phyloP scores from a whole-genome alignment of 1,140 invertebrate genomes.

The Drosophila burlai region DNA sequence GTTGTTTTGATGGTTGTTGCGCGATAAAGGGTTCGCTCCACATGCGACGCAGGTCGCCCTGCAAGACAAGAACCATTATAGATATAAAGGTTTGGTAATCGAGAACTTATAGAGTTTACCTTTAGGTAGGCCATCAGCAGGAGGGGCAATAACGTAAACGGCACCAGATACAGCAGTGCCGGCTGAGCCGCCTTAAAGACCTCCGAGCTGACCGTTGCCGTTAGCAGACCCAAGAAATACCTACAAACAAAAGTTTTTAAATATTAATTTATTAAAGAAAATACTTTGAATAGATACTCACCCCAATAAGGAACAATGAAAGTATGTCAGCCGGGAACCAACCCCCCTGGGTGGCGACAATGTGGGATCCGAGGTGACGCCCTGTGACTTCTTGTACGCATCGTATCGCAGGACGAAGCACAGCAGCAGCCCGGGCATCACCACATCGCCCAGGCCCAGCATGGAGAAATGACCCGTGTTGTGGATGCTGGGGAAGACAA shows the following conservation, averaged over 20 bases:
- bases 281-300: constrained; percentile 31
- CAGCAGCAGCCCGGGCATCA: constrained; percentile 98
- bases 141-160: constrained; percentile 97
- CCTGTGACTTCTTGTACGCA: constrained; percentile 95
- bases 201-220: constrained; percentile 98
- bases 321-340: constrained; percentile 91
- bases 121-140: constrained; percentile 99
- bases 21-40: constrained; percentile 98
- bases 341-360: constrained; percentile 81
- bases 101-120: constrained; percentile 86
- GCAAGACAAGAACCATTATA: constrained; percentile 24
- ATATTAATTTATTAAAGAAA: background rate
- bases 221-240: constrained; percentile 98
- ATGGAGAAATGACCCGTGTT: constrained; percentile 98
- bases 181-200: constrained; percentile 99
- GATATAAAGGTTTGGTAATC: background rate
- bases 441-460: constrained; percentile 98
- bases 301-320: constrained; percentile 99
- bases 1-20: constrained; percentile 87
- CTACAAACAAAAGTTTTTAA: constrained; percentile 29
- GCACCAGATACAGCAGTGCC: constrained; percentile 97
- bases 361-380: constrained; percentile 82
- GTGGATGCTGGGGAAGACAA: constrained; percentile 98
- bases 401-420: constrained; percentile 98
- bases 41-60: constrained; percentile 98